Evolutionary conservation across 64 coral and sea anemone genomes (phyloP).

Genomic region (Pachyseris speciosa): DNA sequence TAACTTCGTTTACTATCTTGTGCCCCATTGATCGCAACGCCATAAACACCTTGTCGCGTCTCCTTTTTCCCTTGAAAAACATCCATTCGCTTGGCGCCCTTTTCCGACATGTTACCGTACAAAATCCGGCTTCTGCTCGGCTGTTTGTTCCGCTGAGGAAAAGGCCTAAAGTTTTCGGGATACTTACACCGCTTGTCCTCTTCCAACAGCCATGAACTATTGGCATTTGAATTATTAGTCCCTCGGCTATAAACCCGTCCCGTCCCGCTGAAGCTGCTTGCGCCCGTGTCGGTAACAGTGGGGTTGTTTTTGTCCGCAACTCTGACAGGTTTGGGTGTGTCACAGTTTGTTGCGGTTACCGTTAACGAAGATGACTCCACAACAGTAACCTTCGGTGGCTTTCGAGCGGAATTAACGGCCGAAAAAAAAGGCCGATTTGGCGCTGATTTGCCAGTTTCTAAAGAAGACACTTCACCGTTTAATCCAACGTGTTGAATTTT

Average conservation of each 20-base stretch:
- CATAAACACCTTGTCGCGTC: constrained; percentile 14
- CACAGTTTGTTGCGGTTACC: background rate
- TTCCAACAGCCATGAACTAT: constrained; percentile 81
- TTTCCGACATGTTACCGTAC: constrained; percentile 85
- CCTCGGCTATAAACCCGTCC: background rate
- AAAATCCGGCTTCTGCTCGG: constrained; percentile 75
- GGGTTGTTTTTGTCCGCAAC: constrained; percentile 79
- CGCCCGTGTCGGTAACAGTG: constrained; percentile 29
- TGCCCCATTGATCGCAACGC: constrained; percentile 9
- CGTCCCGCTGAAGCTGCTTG: background rate
- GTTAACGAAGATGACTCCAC: constrained; percentile 32
- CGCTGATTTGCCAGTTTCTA: constrained; percentile 21
- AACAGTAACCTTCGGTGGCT: constrained; percentile 20
- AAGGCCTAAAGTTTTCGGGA: constrained; percentile 84
- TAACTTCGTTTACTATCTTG: constrained; percentile 19
- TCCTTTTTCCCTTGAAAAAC: constrained; percentile 65
- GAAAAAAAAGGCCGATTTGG: background rate
- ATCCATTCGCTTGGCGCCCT: constrained; percentile 81
- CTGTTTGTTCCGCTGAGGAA: constrained; percentile 83
- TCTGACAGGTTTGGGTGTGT: constrained; percentile 20
- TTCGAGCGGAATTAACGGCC: constrained; percentile 8
- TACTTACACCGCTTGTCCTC: constrained; percentile 84
- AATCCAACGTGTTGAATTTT: constrained; percentile 88
- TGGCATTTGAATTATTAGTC: background rate
- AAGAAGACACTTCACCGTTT: constrained; percentile 82